These are phyloP conservation scores for Semibalanus balanoides DNA, from an alignment of 1,140 invertebrate genomes.

Conservation along the genomic window DNA sequence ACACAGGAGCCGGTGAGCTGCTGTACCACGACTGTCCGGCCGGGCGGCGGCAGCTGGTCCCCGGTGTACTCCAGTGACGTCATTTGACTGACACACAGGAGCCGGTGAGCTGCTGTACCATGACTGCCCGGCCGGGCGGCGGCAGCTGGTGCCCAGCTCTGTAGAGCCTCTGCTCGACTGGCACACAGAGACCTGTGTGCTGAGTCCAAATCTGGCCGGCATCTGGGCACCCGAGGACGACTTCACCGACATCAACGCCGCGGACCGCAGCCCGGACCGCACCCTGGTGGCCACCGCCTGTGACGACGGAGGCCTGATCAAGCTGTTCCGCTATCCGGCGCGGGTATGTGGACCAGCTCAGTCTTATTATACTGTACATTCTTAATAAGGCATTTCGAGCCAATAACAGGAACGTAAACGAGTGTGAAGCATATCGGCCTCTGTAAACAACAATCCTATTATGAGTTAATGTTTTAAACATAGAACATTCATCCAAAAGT, in stretches of 20 bases:
- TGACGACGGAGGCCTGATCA: conserved; percentile 17
- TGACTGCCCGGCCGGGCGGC: conserved; percentile 17
- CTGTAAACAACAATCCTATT: no score
- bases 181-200: conserved; percentile 14
- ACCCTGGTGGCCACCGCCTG: conserved; percentile 16
- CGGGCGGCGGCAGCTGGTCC: no score
- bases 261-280: conserved; percentile 14
- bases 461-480: no score
- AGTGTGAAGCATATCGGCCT: no score
- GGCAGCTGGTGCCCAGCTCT: conserved; percentile 16
- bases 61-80: no score
- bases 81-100: conserved; percentile 9
- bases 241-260: conserved; percentile 20
- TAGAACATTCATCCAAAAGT: no score
- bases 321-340: conserved; percentile 16
- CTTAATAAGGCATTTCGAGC: no score
- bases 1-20: no score
- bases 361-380: no score
- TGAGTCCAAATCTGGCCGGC: conserved; percentile 16
- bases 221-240: conserved; percentile 18
- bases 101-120: conserved; percentile 19
- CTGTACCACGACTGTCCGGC: no score
- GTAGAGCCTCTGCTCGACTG: conserved; percentile 12
- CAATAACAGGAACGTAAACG: no score
- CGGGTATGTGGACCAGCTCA: conserved; percentile 7